Evolutionary conservation across 2,888 invertebrate genomes (phyloP).

Genomic region (Dynastes maya): DNA sequence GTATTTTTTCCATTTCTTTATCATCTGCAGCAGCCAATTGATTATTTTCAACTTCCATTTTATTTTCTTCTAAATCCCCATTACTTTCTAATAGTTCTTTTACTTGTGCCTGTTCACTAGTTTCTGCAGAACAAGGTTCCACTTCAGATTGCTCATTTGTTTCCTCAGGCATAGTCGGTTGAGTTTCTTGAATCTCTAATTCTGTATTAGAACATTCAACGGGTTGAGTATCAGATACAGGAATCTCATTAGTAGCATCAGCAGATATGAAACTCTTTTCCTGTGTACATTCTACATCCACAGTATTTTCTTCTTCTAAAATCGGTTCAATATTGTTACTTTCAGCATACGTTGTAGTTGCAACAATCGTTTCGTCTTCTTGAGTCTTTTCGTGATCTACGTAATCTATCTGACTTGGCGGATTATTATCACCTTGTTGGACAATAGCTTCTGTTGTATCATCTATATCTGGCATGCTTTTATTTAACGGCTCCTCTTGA

Average conservation of each 20-base stretch:
- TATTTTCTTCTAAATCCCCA: not conserved
- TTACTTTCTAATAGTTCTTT: constrained; percentile 6
- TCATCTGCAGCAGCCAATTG: not conserved
- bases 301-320: not conserved
- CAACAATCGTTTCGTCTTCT: constrained; percentile 14
- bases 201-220: not conserved
- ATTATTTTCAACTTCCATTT: not conserved
- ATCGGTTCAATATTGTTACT: not conserved
- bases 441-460: constrained; percentile 4
- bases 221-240: not conserved
- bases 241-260: not conserved
- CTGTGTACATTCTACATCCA: not conserved
- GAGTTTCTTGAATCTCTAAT: not conserved
- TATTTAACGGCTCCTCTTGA: constrained; percentile 5
- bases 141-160: not conserved
- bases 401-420: not conserved
- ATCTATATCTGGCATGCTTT: constrained; percentile 39
- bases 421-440: not conserved
- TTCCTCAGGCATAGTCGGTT: not conserved
- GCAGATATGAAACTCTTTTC: constrained; percentile 1
- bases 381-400: not conserved
- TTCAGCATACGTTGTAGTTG: not conserved
- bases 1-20: not conserved
- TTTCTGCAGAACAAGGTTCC: not conserved
- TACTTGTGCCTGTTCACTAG: not conserved